These are phyloP conservation scores for Aurelia aurita DNA, from an alignment of 30 jellyfish, hydroid and myxozoan genomes.

Conservation along the genomic window DNA sequence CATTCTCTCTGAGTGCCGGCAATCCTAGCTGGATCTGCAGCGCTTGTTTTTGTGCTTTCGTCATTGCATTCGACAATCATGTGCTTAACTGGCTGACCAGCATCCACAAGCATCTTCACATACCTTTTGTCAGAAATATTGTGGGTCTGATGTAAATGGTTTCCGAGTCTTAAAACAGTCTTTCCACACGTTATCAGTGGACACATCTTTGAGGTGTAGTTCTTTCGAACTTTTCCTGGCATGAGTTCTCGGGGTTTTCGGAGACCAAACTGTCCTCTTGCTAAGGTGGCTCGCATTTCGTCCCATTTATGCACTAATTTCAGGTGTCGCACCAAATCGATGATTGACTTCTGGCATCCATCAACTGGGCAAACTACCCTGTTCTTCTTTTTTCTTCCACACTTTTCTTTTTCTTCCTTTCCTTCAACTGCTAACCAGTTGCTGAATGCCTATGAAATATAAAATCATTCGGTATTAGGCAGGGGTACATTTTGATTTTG, in stretches of 20 bases:
- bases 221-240: neutral
- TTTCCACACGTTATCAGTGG: neutral
- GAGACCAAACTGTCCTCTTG: constrained; percentile 27
- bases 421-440: too few species aligned
- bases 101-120: neutral
- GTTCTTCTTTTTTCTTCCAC: neutral
- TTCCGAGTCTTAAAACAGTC: neutral
- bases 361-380: constrained; percentile 20
- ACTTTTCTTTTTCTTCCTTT: neutral
- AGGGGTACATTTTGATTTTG: too few species aligned
- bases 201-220: neutral
- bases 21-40: too few species aligned
- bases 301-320: constrained; percentile 19
- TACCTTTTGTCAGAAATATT: neutral
- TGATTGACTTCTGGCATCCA: constrained; percentile 4
- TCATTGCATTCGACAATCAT: too few species aligned
- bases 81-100: neutral
- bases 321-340: constrained; percentile 24
- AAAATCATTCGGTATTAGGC: too few species aligned
- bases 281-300: neutral
- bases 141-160: neutral
- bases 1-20: too few species aligned
- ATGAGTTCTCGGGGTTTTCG: neutral
- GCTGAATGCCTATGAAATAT: too few species aligned
- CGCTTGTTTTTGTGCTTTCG: too few species aligned